Percentiles rank a stretch among this genome's conserved stretches.
phyloP scores from a whole-genome alignment of 2,888 invertebrate genomes.

The Pediacus dermestoides region DNA sequence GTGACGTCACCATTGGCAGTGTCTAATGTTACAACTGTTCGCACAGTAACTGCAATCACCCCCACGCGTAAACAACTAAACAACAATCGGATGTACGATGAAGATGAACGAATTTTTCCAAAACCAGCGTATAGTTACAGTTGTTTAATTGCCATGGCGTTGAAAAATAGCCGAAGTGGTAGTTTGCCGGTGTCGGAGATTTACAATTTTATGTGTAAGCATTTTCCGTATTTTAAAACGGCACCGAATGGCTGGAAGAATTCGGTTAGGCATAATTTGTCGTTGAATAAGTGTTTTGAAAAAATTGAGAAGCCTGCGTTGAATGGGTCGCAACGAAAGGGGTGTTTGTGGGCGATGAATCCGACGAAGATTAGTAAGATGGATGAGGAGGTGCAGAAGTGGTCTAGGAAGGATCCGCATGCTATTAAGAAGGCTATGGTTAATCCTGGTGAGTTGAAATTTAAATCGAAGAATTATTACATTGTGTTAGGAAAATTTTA shows the following conservation, averaged over 20 bases:
- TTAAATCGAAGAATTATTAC: slow-evolving; percentile 4
- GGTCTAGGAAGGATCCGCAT: slow-evolving; percentile 92
- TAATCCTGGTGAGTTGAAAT: slow-evolving; percentile 66
- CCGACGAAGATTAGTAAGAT: slow-evolving; percentile 92
- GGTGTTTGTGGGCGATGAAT: slow-evolving; percentile 96
- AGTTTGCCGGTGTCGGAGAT: slow-evolving; percentile 97
- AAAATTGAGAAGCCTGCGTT: slow-evolving; percentile 94
- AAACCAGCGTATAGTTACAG: slow-evolving; percentile 98
- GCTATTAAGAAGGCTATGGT: slow-evolving; percentile 93
- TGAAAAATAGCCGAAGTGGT: slow-evolving; percentile 93
- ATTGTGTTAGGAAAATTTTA: not conserved
- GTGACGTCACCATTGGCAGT: slow-evolving; percentile 39
- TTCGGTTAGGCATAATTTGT: slow-evolving; percentile 95
- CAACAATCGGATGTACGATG: slow-evolving; percentile 39
- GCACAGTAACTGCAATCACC: slow-evolving; percentile 34
- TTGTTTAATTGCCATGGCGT: slow-evolving; percentile 95
- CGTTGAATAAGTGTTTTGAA: slow-evolving; percentile 96
- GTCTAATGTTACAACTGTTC: slow-evolving; percentile 34
- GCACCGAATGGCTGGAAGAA: slow-evolving; percentile 99
- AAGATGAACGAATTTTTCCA: slow-evolving; percentile 67
- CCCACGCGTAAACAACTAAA: slow-evolving; percentile 17
- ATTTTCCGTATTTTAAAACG: slow-evolving; percentile 97
- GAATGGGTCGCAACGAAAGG: slow-evolving; percentile 80
- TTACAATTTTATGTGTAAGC: slow-evolving; percentile 98
- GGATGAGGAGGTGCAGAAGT: slow-evolving; percentile 97